Conservation (phyloP, 2,113 vertebrate genomes). For the Ceuthmochares aereus region DNA sequence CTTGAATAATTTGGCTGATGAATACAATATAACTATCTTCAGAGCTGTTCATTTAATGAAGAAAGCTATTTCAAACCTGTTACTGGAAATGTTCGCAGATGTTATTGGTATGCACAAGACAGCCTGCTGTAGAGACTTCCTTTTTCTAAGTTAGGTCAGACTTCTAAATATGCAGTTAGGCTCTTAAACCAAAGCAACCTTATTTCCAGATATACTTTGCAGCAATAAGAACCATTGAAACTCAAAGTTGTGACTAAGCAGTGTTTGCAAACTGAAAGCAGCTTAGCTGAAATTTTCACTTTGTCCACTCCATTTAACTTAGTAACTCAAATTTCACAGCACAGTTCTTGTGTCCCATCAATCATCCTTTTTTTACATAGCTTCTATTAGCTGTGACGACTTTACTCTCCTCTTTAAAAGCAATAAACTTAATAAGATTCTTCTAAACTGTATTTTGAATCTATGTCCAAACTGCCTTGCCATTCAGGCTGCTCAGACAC, state of each 20-base stretch:
- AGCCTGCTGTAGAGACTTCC: not conserved
- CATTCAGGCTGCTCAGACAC: not conserved
- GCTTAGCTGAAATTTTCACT: not conserved
- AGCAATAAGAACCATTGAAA: not conserved
- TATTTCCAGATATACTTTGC: not conserved
- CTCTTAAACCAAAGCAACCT: not conserved
- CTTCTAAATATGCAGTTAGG: not conserved
- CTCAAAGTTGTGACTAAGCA: not conserved
- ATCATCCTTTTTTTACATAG: not conserved
- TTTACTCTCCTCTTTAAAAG: not conserved
- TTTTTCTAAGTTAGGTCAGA: not conserved
- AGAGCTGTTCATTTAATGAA: not conserved
- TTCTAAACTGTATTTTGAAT: not conserved
- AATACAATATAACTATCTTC: not conserved
- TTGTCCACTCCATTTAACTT: not conserved
- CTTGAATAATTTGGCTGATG: not conserved
- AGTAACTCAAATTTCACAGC: not conserved
- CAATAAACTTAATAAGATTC: rapidly evolving
- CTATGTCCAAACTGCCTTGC: not conserved
- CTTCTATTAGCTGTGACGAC: not conserved
- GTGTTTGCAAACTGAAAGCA: not conserved
- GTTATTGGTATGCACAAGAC: not conserved
- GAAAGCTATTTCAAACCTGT: not conserved
- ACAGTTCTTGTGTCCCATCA: not conserved
- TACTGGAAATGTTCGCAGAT: not conserved